Evolutionary conservation across 2,888 invertebrate species (phyloP).

Genomic region (Parochlus steinenii): DNA sequence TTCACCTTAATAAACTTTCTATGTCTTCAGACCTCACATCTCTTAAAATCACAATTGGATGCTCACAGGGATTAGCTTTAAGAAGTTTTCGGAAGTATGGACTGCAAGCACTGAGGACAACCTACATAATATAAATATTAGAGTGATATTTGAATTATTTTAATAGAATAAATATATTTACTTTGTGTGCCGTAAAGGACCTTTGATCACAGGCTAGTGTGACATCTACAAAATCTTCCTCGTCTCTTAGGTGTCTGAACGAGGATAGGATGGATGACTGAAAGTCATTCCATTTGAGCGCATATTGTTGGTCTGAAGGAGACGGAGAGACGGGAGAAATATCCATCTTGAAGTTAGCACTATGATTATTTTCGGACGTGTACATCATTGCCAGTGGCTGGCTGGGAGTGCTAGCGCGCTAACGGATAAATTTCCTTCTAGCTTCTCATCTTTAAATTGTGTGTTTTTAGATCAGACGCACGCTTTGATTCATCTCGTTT

Average conservation of each 20-base stretch:
- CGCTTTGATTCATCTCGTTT: too few relatives aligned
- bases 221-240: conserved; percentile 86
- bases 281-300: conserved; percentile 89
- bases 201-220: conserved; percentile 81
- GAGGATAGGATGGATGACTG: conserved; percentile 80
- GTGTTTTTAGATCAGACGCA: too few relatives aligned
- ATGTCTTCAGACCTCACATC: conserved; percentile 76
- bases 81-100: conserved; percentile 77
- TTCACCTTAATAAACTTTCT: conserved; percentile 64
- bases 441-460: too few relatives aligned
- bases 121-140: conserved; percentile 17
- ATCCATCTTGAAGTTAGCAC: conserved; percentile 8
- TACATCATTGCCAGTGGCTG: too few relatives aligned
- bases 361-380: too few relatives aligned
- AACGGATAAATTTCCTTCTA: too few relatives aligned
- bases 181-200: conserved; percentile 77
- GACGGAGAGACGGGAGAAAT: conserved; percentile 31
- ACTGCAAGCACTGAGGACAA: conserved; percentile 83
- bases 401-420: too few relatives aligned
- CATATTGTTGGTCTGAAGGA: conserved; percentile 68
- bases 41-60: conserved; percentile 74
- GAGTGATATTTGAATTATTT: not conserved
- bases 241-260: conserved; percentile 73
- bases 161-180: conserved; percentile 23
- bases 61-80: conserved; percentile 81